Conservation (phyloP, 23 tunicate genomes). For the Halocynthia aurantium region DNA sequence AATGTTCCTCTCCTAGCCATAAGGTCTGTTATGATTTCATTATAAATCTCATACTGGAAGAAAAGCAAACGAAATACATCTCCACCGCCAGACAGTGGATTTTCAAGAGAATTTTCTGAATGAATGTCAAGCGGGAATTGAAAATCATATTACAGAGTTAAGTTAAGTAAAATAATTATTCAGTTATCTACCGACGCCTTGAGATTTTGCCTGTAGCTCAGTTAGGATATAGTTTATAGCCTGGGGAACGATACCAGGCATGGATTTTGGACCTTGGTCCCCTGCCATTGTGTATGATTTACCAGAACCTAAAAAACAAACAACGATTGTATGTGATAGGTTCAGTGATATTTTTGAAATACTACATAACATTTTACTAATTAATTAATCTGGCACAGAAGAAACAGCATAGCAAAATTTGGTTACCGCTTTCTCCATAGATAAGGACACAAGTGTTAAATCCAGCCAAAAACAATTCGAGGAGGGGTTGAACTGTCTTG, state of each 20-base stretch:
- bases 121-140: no score
- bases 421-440: constrained; percentile 93
- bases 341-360: not conserved
- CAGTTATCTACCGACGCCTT: constrained; percentile 2
- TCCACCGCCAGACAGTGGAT: constrained; percentile 16
- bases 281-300: constrained; percentile 89
- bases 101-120: constrained; percentile 7
- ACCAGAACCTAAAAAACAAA: constrained; percentile 57
- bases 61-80: constrained; percentile 44
- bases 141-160: no score
- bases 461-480: constrained; percentile 90
- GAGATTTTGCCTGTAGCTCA: constrained; percentile 21
- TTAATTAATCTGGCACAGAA: no score
- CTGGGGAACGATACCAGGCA: constrained; percentile 85
- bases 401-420: no score
- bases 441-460: constrained; percentile 84
- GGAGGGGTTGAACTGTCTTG: constrained; percentile 87
- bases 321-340: not conserved
- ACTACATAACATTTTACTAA: no score
- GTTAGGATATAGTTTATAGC: constrained; percentile 57
- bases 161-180: no score
- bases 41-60: constrained; percentile 86
- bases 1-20: constrained; percentile 74
- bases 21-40: constrained; percentile 73
- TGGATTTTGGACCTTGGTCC: constrained; percentile 48